phyloP scores from a whole-genome alignment of 2,888 invertebrate species.

The Drosophila anomalata region DNA sequence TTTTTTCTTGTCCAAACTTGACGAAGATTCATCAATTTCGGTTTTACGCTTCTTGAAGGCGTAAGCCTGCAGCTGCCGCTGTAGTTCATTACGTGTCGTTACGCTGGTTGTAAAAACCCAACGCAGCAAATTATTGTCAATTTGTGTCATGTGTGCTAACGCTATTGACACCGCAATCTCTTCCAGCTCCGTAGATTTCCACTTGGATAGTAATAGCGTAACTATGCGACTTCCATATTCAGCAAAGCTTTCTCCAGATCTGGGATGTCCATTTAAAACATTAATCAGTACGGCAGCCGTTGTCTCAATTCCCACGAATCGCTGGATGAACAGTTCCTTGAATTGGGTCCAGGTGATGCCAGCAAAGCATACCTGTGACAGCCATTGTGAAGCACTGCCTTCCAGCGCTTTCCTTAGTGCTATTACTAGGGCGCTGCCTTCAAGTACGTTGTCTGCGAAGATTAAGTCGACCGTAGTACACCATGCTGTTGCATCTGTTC shows the following conservation, averaged over 20 bases:
- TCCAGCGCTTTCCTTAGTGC: slow-evolving; percentile 23
- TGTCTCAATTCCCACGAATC: slow-evolving; percentile 16
- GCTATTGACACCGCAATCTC: neutral
- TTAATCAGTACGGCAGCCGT: neutral
- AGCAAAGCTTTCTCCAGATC: too few species aligned
- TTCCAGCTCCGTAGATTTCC: too few species aligned
- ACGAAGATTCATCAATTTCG: slow-evolving; percentile 2
- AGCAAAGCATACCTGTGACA: slow-evolving; percentile 23
- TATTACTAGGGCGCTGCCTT: slow-evolving; percentile 6
- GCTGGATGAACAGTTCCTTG: slow-evolving; percentile 17
- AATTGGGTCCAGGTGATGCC: slow-evolving; percentile 25
- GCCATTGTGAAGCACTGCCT: slow-evolving; percentile 19
- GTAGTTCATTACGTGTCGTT: slow-evolving; percentile 6
- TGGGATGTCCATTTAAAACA: neutral
- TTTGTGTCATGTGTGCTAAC: slow-evolving; percentile 8
- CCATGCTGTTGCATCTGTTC: too few species aligned
- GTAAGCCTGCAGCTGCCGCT: slow-evolving; percentile 7
- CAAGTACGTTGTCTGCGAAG: neutral
- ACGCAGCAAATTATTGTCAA: slow-evolving; percentile 6
- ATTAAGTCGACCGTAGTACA: too few species aligned
- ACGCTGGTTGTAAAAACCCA: slow-evolving; percentile 12
- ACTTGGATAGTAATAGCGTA: too few species aligned
- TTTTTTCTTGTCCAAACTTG: slow-evolving; percentile 2
- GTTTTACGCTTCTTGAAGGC: slow-evolving; percentile 17
- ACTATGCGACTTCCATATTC: too few species aligned